Evolutionary conservation across 2,797 vertebrate species (phyloP).

Genomic region (Enteromius afrohamiltoni): DNA sequence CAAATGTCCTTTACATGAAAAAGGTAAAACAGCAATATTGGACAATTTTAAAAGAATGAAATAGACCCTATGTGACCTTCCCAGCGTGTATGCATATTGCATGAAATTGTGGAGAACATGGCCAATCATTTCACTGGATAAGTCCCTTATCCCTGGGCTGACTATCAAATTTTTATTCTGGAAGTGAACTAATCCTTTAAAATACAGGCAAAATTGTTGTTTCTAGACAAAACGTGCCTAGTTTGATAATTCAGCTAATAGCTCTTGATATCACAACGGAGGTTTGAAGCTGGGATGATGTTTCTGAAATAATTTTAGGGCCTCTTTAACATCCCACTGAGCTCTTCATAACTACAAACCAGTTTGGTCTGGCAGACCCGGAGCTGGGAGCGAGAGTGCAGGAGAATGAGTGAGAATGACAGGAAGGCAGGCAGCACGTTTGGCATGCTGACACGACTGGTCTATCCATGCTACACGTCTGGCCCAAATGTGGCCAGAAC

Average conservation of each 20-base stretch:
- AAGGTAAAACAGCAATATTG: not conserved
- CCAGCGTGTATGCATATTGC: not conserved
- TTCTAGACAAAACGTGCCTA: not conserved
- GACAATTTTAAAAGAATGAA: not conserved
- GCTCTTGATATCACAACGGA: not conserved
- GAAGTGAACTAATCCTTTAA: not conserved
- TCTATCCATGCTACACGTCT: slow-evolving; percentile 40
- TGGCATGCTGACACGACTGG: slow-evolving; percentile 39
- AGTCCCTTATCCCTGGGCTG: no score
- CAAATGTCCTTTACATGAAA: not conserved
- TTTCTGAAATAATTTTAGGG: slow-evolving; percentile 48
- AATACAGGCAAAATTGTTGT: not conserved
- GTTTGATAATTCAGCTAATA: slow-evolving; percentile 17
- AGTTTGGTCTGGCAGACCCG: slow-evolving; percentile 64
- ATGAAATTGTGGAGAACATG: not conserved
- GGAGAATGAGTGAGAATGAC: slow-evolving; percentile 51
- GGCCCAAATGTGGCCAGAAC: slow-evolving; percentile 28
- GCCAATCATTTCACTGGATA: no score
- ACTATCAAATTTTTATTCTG: not conserved
- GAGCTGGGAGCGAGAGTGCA: slow-evolving; percentile 23
- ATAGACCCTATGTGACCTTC: not conserved
- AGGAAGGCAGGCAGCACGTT: slow-evolving; percentile 48
- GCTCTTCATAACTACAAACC: slow-evolving; percentile 49
- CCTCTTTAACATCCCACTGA: slow-evolving; percentile 45
- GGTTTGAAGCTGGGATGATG: slow-evolving; percentile 14